These are phyloP conservation scores for Bergia puertoricense DNA, from an alignment of 92 coral and sea anemone genomes.

Conservation along the genomic window DNA sequence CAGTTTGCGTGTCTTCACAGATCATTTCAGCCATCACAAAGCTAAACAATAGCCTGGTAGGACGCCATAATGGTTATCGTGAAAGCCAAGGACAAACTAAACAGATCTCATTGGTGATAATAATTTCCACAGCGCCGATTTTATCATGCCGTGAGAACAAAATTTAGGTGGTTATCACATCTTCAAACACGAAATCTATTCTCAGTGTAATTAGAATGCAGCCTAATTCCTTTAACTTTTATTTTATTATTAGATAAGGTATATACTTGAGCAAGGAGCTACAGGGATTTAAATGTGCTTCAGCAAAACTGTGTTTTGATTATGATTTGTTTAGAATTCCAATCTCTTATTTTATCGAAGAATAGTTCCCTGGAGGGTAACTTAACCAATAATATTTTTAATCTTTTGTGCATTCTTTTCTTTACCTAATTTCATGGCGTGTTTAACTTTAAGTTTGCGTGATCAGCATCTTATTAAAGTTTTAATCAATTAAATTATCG, in stretches of 20 bases:
- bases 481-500: neutral
- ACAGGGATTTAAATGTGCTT: no score
- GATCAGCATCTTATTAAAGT: neutral
- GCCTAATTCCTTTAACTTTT: no score
- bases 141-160: neutral
- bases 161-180: neutral
- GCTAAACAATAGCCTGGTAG: neutral
- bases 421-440: neutral
- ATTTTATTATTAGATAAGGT: neutral
- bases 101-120: neutral
- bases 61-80: neutral
- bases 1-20: neutral
- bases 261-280: no score
- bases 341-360: neutral
- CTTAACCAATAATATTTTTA: neutral
- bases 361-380: conserved; percentile 1
- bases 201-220: no score
- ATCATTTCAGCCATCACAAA: neutral
- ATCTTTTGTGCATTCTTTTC: neutral
- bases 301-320: neutral
- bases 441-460: neutral
- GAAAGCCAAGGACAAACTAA: neutral
- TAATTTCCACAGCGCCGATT: neutral
- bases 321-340: neutral
- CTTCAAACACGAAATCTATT: neutral